Evolutionary conservation across 2,797 vertebrate species (phyloP).

Genomic region (Austrolebias charrua): DNA sequence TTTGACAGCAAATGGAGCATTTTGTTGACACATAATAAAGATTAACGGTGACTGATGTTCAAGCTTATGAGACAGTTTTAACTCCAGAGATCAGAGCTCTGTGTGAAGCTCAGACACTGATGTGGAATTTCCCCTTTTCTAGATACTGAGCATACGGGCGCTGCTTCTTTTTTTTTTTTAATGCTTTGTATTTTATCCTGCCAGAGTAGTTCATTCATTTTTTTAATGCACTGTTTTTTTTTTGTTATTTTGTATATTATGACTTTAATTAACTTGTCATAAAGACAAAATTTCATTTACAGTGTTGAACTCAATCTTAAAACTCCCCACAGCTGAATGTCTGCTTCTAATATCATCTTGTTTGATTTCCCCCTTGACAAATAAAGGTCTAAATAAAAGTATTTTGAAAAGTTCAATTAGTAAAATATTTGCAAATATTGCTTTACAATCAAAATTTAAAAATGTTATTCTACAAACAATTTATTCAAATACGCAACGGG

Average conservation of each 20-base stretch:
- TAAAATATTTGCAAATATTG: constrained; percentile 41
- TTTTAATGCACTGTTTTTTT: too few relatives aligned
- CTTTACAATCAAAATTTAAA: constrained; percentile 4
- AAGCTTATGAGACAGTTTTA: constrained; percentile 42
- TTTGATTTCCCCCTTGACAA: constrained; percentile 13
- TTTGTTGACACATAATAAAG: constrained; percentile 42
- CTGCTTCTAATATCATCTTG: constrained; percentile 14
- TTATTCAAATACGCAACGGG: constrained; percentile 9
- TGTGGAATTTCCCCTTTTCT: constrained; percentile 69
- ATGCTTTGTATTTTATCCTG: constrained; percentile 17
- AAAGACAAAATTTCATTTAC: background rate
- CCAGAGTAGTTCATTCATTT: constrained; percentile 8
- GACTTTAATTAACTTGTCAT: too few relatives aligned
- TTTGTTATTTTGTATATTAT: too few relatives aligned
- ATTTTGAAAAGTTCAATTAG: too few relatives aligned
- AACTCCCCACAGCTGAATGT: constrained; percentile 19
- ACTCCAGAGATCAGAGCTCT: constrained; percentile 50
- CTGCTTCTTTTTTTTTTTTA: constrained; percentile 28
- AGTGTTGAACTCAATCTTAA: background rate
- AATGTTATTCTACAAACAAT: constrained; percentile 12
- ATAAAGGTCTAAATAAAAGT: constrained; percentile 1
- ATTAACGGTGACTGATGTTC: constrained; percentile 44
- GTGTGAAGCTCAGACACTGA: constrained; percentile 62
- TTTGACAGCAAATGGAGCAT: constrained; percentile 25
- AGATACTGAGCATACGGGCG: constrained; percentile 41